Evolutionary conservation across 1,140 invertebrate genomes (phyloP).

Genomic region (Piezodorus guildinii): DNA sequence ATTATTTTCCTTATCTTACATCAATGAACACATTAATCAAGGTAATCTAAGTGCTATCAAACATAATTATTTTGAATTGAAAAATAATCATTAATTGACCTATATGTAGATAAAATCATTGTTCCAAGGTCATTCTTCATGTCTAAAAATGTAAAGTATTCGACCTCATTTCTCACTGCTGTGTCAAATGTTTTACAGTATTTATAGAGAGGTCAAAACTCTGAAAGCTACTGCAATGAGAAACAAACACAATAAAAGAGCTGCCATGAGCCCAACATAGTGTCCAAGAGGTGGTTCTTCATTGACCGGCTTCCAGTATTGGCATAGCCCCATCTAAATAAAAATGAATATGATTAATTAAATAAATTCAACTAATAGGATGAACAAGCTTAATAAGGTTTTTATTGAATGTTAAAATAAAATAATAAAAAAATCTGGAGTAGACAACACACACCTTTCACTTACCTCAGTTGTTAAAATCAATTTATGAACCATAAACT

Average conservation of each 20-base stretch:
- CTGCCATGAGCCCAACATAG: constrained; percentile 19
- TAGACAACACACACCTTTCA: too few species aligned
- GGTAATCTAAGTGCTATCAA: too few species aligned
- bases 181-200: not conserved
- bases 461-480: too few species aligned
- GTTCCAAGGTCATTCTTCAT: not conserved
- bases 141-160: not conserved
- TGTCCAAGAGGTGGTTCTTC: constrained; percentile 22
- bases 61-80: too few species aligned
- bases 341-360: constrained; percentile 5
- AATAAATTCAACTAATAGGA: too few species aligned
- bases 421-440: too few species aligned
- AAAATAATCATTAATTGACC: not conserved
- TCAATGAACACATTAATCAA: too few species aligned
- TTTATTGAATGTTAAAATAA: too few species aligned
- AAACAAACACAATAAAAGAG: constrained; percentile 20
- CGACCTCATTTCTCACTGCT: too few species aligned
- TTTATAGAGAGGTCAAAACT: not conserved
- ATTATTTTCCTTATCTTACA: too few species aligned
- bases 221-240: constrained; percentile 4
- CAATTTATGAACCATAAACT: too few species aligned
- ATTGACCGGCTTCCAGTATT: constrained; percentile 25
- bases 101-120: not conserved
- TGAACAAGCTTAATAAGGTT: too few species aligned
- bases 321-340: constrained; percentile 24